Evolutionary conservation across 23 tunicate genomes (phyloP), one percentile per base, ranked within the genome.

Genomic region (Phallusia fumigata): DNA sequence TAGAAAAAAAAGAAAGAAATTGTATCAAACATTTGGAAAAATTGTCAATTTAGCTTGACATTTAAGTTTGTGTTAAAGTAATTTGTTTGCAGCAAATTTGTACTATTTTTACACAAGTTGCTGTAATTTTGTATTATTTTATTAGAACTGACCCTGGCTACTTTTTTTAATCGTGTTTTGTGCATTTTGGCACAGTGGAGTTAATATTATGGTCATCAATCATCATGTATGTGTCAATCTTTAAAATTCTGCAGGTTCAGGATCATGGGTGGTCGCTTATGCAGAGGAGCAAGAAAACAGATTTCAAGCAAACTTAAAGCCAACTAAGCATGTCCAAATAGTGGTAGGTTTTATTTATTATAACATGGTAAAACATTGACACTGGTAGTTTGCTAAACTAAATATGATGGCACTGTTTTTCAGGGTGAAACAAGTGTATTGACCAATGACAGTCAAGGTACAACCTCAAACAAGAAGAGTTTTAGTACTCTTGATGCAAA

Each of bases 211-310:
- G n/a, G n/a, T n/a, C n/a, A n/a, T n/a, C n/a, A n/a, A n/a, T n/a
- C n/a, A n/a, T n/a, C n/a, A n/a, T n/a, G n/a, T n/a, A n/a, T n/a
- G n/a, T n/a, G n/a, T n/a, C n/a, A n/a, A 22, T 75, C n/a, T n/a
- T n/a, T n/a, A n/a, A n/a, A n/a, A n/a, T n/a, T n/a, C n/a, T 53
- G 18, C 22, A 89, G 94, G 98, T 36, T 51, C 98, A 72, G 98
- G 98, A 8, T 94, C 94, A 2, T 94, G 98, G 98, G 87, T 89
- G 12, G 94, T 94, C 24, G 98, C 98, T 22, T 94, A 89, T 80
- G 89, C 91, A 24, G 90, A 94, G 75, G 90, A 89, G 72, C 97
- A 92, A 76, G 84, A 84, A 73, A 84, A 34, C 52, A 87, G 80
- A 76, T 87, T 92, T 31, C 75, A 78, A 64, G 83, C 87, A 0